Percentiles rank a stretch among this genome's conserved stretches.
Conservation (phyloP, 92 coral and sea anemone genomes). For the Galaxea fascicularis region DNA sequence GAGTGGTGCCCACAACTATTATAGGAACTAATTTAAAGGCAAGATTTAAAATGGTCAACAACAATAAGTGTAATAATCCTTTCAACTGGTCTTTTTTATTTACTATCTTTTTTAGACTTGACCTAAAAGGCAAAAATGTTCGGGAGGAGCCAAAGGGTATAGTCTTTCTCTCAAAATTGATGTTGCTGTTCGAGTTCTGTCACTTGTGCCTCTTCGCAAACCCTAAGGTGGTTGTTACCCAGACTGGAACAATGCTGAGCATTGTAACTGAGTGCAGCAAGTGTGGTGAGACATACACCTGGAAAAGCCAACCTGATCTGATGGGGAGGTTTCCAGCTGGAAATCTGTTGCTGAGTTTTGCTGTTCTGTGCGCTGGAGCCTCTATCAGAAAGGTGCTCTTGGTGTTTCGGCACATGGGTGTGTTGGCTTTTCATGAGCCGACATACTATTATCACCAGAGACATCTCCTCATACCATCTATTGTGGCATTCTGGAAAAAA, state of each 20-base stretch:
- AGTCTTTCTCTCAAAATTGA: slow-evolving; percentile 48
- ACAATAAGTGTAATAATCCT: neutral
- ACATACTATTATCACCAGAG: too few species aligned
- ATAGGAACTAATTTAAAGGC: too few species aligned
- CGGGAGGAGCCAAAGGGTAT: slow-evolving; percentile 63
- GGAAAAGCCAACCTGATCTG: too few species aligned
- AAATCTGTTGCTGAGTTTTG: too few species aligned
- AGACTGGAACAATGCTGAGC: slow-evolving; percentile 65
- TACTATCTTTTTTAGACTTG: slow-evolving; percentile 30
- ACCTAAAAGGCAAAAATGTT: slow-evolving; percentile 34
- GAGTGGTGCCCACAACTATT: slow-evolving; percentile 12
- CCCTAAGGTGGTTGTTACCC: slow-evolving; percentile 32
- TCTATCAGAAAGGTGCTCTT: too few species aligned
- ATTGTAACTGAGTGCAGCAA: slow-evolving; percentile 48
- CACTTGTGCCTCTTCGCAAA: too few species aligned
- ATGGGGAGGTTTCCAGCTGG: too few species aligned
- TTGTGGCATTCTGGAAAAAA: too few species aligned
- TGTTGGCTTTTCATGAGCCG: too few species aligned
- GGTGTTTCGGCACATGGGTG: too few species aligned
- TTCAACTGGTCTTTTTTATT: slow-evolving; percentile 3
- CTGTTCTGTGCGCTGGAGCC: too few species aligned
- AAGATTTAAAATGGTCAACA: neutral
- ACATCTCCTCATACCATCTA: too few species aligned
- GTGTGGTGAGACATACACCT: slow-evolving; percentile 40
- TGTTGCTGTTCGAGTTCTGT: slow-evolving; percentile 54